These are phyloP conservation scores for Drosophila barbarae DNA, from an alignment of 2,888 invertebrate species.

Conservation along the genomic window DNA sequence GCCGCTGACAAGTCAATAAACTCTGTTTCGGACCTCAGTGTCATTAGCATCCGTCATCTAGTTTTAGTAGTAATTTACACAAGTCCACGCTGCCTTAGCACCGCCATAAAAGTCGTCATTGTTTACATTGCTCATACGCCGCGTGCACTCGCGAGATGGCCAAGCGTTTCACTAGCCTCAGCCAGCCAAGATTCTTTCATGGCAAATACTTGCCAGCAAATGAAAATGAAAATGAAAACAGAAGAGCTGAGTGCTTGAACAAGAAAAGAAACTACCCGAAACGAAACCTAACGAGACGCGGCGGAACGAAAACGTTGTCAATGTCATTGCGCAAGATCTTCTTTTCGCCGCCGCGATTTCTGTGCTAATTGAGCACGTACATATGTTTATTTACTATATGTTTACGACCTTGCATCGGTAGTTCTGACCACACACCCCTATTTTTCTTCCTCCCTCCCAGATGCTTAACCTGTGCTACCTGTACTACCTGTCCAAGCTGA, in stretches of 20 bases:
- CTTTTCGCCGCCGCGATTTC: constrained; percentile 26
- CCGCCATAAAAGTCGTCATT: constrained; percentile 31
- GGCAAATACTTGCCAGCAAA: neutral
- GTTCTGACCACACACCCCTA: neutral
- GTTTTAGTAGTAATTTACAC: constrained; percentile 38
- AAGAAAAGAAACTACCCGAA: constrained; percentile 20
- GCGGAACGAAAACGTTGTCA: constrained; percentile 34
- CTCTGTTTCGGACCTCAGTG: constrained; percentile 9
- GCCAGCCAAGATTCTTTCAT: constrained; percentile 19
- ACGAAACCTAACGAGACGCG: constrained; percentile 29
- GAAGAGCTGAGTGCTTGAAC: constrained; percentile 8
- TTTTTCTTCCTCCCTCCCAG: constrained; percentile 50
- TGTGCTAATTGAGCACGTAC: constrained; percentile 32
- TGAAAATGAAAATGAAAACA: constrained; percentile 20
- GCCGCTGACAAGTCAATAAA: constrained; percentile 46
- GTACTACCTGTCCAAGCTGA: constrained; percentile 93
- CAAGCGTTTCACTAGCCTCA: constrained; percentile 8
- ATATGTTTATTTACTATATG: constrained; percentile 10
- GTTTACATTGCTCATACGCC: constrained; percentile 42
- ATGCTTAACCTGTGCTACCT: constrained; percentile 85
- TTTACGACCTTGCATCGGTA: constrained; percentile 44
- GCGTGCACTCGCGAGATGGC: constrained; percentile 11
- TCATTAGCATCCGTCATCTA: constrained; percentile 31
- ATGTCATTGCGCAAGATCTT: constrained; percentile 45
- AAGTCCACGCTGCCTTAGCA: constrained; percentile 34